Base-by-base conservation (phyloP, 2,888 invertebrate genomes). In the Drosophila phalerata region DNA sequence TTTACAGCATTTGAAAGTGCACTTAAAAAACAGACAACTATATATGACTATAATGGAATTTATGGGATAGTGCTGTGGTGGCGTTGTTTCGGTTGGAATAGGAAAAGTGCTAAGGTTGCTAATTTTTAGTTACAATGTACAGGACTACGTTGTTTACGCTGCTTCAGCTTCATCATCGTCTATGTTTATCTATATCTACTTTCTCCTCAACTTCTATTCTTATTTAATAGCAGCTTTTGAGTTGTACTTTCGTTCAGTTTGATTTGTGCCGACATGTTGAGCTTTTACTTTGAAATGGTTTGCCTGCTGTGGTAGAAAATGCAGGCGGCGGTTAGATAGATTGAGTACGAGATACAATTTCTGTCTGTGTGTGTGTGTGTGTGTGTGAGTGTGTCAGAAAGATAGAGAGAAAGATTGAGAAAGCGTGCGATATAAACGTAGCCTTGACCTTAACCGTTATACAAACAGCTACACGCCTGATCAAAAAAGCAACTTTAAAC, bases 201-300 rank as follows among this genome's bases (percentile, higher is more conserved):
- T 43, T 56, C 42, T 42, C 32, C 43, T 47, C 45, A 57, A 11
- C 37, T 28, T 55, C 30, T 15, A 32, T 38, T 38, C 9, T 19
- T 45, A 19, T n/a, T 49, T 9, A 22, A 22, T 47, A 25, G 73
- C 74, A 74, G 70, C 71, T 52, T 58, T 60, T 48, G 61, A 65
- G 62, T 82, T 83, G 80, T 80, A 82, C 80, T 79, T 80, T 83
- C 65, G 53, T 71, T 75, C 57, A 68, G 72, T 79, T 83, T 69
- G 19, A 19, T 69, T 73, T 79, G 68, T 78, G 75, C 74, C 77
- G 73, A 73, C 84, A 81, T 90, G 90, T 90, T 90, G 90, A 90
- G 90, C 89, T 90, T 90, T 90, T 90, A 90, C 89, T 90, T 90
- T 90, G 90, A 90, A 81, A 83, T 88, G 80, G 72, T 69, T 77